Evolutionary conservation across 2,888 invertebrate species (phyloP).

Genomic region (Scaptomyza tumidula): DNA sequence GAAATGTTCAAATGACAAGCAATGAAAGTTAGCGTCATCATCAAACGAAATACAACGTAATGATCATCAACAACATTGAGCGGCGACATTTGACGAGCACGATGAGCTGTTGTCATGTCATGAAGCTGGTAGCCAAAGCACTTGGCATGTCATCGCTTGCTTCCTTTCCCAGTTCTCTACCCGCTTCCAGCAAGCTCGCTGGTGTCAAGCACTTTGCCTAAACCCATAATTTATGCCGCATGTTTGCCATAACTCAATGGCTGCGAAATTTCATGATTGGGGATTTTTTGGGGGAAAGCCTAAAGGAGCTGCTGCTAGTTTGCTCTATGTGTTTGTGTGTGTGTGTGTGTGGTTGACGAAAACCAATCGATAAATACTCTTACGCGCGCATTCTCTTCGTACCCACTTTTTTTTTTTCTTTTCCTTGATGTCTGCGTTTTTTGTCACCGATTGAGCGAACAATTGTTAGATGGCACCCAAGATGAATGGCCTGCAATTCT

Average conservation of each 20-base stretch:
- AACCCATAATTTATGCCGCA: slow-evolving; percentile 78
- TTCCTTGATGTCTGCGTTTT: slow-evolving; percentile 41
- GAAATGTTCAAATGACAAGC: slow-evolving; percentile 66
- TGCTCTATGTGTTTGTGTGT: not conserved
- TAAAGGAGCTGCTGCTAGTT: not conserved
- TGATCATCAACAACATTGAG: slow-evolving; percentile 21
- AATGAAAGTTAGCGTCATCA: slow-evolving; percentile 68
- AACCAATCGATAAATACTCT: slow-evolving; percentile 69
- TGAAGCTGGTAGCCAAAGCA: slow-evolving; percentile 34
- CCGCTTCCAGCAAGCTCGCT: slow-evolving; percentile 18
- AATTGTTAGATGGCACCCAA: slow-evolving; percentile 65
- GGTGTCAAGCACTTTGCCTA: slow-evolving; percentile 57
- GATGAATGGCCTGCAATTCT: slow-evolving; percentile 77
- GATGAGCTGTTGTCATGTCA: slow-evolving; percentile 75
- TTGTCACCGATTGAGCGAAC: slow-evolving; percentile 74
- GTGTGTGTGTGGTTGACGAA: slow-evolving; percentile 53
- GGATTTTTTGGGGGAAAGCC: slow-evolving; percentile 25
- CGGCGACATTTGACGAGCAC: slow-evolving; percentile 49
- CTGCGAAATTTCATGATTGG: slow-evolving; percentile 41
- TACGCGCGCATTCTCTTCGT: slow-evolving; percentile 6
- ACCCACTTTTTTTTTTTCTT: not conserved
- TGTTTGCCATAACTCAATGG: slow-evolving; percentile 80
- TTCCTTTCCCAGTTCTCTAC: not conserved
- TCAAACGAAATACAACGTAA: slow-evolving; percentile 35
- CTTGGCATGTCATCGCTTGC: slow-evolving; percentile 72